Evolutionary conservation across 2,113 vertebrate species (phyloP).

Genomic region (Saccopteryx bilineata): DNA sequence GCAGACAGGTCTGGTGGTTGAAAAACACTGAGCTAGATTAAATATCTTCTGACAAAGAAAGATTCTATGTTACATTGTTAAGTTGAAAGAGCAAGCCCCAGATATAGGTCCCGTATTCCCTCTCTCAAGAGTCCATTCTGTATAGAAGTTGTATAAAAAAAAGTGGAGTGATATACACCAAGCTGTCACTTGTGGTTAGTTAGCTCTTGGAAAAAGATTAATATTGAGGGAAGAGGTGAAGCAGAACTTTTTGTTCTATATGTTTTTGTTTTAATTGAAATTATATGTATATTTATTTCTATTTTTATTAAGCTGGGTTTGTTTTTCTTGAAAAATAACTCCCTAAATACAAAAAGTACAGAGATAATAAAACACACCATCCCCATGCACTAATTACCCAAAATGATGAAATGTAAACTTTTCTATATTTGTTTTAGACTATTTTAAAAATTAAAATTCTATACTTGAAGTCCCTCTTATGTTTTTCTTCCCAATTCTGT

Average conservation of each 20-base stretch:
- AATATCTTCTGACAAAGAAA: constrained; percentile 16
- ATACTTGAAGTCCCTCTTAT: not conserved
- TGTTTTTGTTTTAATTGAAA: not conserved
- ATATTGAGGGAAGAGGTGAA: not conserved
- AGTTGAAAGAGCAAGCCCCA: not conserved
- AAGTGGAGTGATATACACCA: not conserved
- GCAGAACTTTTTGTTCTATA: not conserved
- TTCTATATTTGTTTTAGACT: not conserved
- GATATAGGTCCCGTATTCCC: constrained; percentile 9
- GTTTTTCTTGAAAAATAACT: constrained; percentile 52
- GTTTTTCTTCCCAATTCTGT: constrained; percentile 5
- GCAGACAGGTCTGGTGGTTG: no score
- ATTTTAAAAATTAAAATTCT: not conserved
- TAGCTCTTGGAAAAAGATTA: not conserved
- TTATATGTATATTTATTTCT: not conserved
- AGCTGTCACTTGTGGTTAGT: not conserved
- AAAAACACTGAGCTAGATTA: not conserved
- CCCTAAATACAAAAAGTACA: not conserved
- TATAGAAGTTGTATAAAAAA: not conserved
- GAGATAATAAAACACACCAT: not conserved
- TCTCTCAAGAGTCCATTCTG: not conserved
- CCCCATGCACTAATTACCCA: not conserved
- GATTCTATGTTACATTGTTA: not conserved
- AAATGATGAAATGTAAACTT: not conserved
- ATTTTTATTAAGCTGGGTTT: not conserved